phyloP scores from a whole-genome alignment of 1,140 invertebrate species.

The Hylaeus anthracinus region DNA sequence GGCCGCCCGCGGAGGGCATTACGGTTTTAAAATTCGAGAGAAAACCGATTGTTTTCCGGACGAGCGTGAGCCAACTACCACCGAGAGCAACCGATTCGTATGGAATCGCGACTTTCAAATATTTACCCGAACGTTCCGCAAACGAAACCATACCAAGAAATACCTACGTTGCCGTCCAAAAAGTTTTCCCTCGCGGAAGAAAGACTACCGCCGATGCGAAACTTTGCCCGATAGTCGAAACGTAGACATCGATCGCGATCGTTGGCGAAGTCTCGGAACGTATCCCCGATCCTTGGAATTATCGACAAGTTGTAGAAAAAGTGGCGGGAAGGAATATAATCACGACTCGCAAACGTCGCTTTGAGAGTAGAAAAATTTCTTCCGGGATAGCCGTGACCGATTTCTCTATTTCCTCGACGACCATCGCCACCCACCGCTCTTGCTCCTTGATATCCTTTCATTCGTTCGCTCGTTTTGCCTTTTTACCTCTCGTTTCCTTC shows the following conservation, averaged over 20 bases:
- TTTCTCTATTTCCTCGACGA: background rate
- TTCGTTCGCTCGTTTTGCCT: slow-evolving; percentile 24
- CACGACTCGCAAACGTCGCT: background rate
- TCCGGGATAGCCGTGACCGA: background rate
- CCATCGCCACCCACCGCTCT: background rate
- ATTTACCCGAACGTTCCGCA: slow-evolving; percentile 71
- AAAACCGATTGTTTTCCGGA: slow-evolving; percentile 74
- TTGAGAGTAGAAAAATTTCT: slow-evolving; percentile 1
- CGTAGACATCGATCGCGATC: background rate
- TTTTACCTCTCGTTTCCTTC: slow-evolving; percentile 28
- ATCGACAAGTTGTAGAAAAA: background rate
- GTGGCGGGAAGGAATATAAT: background rate
- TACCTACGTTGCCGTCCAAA: slow-evolving; percentile 30
- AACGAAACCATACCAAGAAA: slow-evolving; percentile 1
- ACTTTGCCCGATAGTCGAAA: background rate
- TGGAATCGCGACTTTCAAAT: slow-evolving; percentile 73
- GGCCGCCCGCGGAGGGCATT: slow-evolving; percentile 64
- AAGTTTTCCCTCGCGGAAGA: background rate
- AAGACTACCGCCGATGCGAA: slow-evolving; percentile 1
- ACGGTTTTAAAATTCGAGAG: slow-evolving; percentile 75
- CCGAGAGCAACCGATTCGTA: slow-evolving; percentile 59
- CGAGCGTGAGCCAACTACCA: slow-evolving; percentile 72
- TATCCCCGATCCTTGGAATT: too few species aligned
- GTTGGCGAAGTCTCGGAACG: too few species aligned
- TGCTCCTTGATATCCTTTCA: background rate